Evolutionary conservation across 2,888 invertebrate genomes (phyloP).

Genomic region (Mythimna lalbum): DNA sequence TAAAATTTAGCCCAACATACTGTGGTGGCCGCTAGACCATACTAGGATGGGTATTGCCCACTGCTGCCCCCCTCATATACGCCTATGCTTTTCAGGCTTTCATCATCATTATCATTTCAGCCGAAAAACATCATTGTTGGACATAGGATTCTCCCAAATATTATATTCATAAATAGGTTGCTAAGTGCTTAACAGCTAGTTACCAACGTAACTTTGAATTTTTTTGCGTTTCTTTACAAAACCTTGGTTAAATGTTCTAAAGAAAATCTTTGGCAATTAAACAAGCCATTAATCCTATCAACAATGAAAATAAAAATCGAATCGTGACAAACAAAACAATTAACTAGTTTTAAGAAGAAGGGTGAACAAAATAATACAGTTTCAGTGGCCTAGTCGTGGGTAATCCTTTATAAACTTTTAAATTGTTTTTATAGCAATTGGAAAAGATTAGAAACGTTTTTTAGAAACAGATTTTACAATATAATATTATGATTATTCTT

Average conservation of each 20-base stretch:
- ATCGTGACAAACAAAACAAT: slow-evolving; percentile 43
- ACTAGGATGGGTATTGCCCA: too few species aligned
- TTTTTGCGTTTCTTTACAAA: neutral
- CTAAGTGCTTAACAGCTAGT: neutral
- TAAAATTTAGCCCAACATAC: too few species aligned
- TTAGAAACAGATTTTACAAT: slow-evolving; percentile 16
- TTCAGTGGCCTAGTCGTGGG: neutral
- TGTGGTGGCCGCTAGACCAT: too few species aligned
- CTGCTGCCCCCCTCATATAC: too few species aligned
- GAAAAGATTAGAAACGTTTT: slow-evolving; percentile 24
- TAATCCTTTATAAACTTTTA: slow-evolving; percentile 34
- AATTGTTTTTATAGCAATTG: slow-evolving; percentile 36
- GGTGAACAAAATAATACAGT: slow-evolving; percentile 4
- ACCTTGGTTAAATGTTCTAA: neutral
- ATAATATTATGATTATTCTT: slow-evolving; percentile 19
- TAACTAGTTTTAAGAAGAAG: slow-evolving; percentile 14
- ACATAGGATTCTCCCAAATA: too few species aligned
- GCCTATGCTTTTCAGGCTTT: too few species aligned
- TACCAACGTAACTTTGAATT: neutral
- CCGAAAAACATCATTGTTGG: too few species aligned
- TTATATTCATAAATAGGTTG: neutral
- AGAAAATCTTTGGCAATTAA: slow-evolving; percentile 11
- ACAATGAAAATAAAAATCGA: slow-evolving; percentile 21
- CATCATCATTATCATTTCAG: too few species aligned
- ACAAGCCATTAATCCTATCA: slow-evolving; percentile 19